Base-by-base conservation (phyloP, 2,888 invertebrate genomes). In the Drosophila fulvimacula region DNA sequence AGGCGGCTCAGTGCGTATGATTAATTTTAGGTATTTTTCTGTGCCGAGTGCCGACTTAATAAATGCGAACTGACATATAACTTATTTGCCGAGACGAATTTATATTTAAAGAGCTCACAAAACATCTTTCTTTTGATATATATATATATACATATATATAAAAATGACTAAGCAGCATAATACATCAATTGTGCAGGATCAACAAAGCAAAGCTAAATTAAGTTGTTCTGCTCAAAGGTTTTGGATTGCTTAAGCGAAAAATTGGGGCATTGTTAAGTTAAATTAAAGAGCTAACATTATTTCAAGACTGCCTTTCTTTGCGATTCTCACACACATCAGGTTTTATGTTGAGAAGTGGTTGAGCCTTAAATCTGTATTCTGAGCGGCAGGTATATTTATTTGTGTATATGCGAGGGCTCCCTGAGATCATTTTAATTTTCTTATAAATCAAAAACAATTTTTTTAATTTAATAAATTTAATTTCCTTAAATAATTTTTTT, bases 21-120 rank as follows among this genome's bases (percentile, higher is more conserved):
- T 87, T 87, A 86, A 86, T 86, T 87, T 78, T 81, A 52, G 53
- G 69, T 52, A 73, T 72, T 79, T 85, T 73, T 49, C n/a, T 63
- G 17, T 60, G 63, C 42, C 67, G 21, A 52, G 27, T n/a, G 15
- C 21, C 52, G n/a, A 19, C 52, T 68, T 61, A 61, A 67, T 53
- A 42, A 66, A 61, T 59, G 65, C 9, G 21, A 51, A 34, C 56
- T 64, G 65, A 59, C 69, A 65, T 53, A 52, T 21, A 66, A 58
- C 61, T 46, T 51, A 53, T 48, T 59, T 39, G 52, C 48, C 38
- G n/a, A 61, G 41, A 65, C 48, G 61, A 32, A 60, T 57, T 49
- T 30, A 57, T 27, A 44, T 67, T 61, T 61, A 62, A 73, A 49
- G 49, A 49, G 2, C 51, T 46, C 13, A 5, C 6, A 52, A 59